Evolutionary conservation across 2,888 invertebrate genomes (phyloP).

Genomic region (Frankliniella fusca): DNA sequence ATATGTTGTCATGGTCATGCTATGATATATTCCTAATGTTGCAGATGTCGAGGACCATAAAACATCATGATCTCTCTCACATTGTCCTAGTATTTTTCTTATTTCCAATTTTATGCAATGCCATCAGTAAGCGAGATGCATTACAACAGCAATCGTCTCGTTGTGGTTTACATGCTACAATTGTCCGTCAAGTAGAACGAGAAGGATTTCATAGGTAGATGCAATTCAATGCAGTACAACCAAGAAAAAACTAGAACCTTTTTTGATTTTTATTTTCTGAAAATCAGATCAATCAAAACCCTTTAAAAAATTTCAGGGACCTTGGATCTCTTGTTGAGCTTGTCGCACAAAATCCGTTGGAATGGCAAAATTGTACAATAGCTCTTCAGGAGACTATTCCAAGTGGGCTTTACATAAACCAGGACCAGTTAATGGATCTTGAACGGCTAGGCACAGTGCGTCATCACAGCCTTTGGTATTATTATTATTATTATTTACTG

Average conservation of each 20-base stretch:
- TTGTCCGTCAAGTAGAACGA: constrained; percentile 47
- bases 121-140: neutral
- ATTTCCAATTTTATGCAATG: neutral
- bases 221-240: constrained; percentile 28
- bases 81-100: neutral
- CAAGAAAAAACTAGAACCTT: constrained; percentile 19
- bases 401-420: constrained; percentile 48
- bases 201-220: constrained; percentile 51
- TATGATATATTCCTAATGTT: neutral
- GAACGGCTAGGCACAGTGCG: constrained; percentile 44
- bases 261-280: constrained; percentile 11
- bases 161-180: constrained; percentile 41
- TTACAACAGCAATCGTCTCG: neutral
- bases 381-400: constrained; percentile 46
- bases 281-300: neutral
- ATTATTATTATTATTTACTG: neutral
- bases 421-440: constrained; percentile 49
- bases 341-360: constrained; percentile 39
- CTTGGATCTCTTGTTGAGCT: constrained; percentile 50
- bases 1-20: neutral
- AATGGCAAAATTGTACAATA: constrained; percentile 43
- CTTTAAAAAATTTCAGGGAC: constrained; percentile 44
- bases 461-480: neutral
- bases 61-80: neutral
- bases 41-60: neutral